Evolutionary conservation across 1,140 invertebrate genomes (phyloP).

Genomic region (Drosophila mayri): DNA sequence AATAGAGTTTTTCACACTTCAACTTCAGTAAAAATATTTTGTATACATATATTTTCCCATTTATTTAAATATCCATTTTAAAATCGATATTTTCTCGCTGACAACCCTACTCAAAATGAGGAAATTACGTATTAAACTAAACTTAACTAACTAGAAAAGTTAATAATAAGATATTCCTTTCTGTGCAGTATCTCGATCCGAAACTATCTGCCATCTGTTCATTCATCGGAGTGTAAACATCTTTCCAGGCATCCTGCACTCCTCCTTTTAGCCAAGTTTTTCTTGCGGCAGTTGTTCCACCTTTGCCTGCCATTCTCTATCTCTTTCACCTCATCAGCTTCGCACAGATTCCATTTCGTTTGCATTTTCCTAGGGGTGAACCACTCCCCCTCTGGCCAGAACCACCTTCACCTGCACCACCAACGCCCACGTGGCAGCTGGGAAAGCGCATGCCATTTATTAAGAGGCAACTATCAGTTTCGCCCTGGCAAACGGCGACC

Average conservation of each 20-base stretch:
- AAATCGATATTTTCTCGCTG: background rate
- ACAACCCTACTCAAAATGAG: background rate
- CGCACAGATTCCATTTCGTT: slow-evolving; percentile 71
- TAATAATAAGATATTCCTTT: background rate
- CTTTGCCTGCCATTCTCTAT: slow-evolving; percentile 23
- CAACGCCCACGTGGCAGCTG: slow-evolving; percentile 9
- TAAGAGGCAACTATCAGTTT: slow-evolving; percentile 78
- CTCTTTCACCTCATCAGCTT: slow-evolving; percentile 36
- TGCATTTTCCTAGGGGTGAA: slow-evolving; percentile 27
- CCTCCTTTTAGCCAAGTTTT: slow-evolving; percentile 18
- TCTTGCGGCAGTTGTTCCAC: slow-evolving; percentile 18
- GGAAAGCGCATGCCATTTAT: slow-evolving; percentile 68
- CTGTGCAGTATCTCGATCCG: slow-evolving; percentile 2
- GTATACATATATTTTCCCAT: no score
- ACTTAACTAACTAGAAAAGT: background rate
- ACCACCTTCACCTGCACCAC: background rate
- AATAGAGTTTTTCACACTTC: no score
- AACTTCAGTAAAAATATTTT: no score
- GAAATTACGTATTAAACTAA: background rate
- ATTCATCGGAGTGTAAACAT: slow-evolving; percentile 70
- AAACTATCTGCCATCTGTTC: slow-evolving; percentile 30
- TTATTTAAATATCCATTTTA: background rate
- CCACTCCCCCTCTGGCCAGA: background rate
- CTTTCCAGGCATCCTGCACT: slow-evolving; percentile 33
- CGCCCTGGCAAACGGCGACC: slow-evolving; percentile 44